Percentiles rank a stretch among this genome's conserved stretches.
Evolutionary conservation across 2,888 invertebrate species (phyloP).

Genomic region (Tuta absoluta): DNA sequence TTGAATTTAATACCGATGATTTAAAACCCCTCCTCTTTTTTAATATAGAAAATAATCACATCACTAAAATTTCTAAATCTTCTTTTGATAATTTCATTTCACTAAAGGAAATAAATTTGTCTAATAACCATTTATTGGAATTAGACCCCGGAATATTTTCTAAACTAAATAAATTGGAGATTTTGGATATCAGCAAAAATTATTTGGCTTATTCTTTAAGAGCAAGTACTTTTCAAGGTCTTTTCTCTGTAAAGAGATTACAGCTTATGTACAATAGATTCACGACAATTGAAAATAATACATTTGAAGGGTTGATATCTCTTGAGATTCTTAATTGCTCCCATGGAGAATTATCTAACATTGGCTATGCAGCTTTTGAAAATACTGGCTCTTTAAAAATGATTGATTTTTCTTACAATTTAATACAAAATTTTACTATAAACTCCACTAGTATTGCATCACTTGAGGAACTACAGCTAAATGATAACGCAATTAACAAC

Average conservation of each 20-base stretch:
- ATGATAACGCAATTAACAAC: not conserved
- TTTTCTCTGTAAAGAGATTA: not conserved
- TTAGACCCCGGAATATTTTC: not conserved
- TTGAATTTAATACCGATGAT: not conserved
- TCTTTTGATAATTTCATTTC: constrained; percentile 6
- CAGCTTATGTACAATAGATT: not conserved
- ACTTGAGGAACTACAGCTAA: not conserved
- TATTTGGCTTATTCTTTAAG: not conserved
- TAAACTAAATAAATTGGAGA: not conserved
- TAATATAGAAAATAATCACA: not conserved
- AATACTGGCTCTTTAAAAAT: constrained; percentile 2
- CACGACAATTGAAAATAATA: constrained; percentile 2
- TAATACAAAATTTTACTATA: not conserved
- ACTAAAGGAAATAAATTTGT: not conserved
- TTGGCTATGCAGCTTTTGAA: not conserved
- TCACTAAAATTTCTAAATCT: not conserved
- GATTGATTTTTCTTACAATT: not conserved
- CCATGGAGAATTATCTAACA: not conserved
- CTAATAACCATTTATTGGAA: not conserved
- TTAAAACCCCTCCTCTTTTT: not conserved
- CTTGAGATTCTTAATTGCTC: not conserved
- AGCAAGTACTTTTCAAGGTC: not conserved
- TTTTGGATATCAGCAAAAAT: constrained; percentile 4
- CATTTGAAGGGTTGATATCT: constrained; percentile 1
- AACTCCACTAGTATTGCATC: not conserved